Conservation (phyloP, 2,797 vertebrate species). For the Lagorchestes hirsutus region DNA sequence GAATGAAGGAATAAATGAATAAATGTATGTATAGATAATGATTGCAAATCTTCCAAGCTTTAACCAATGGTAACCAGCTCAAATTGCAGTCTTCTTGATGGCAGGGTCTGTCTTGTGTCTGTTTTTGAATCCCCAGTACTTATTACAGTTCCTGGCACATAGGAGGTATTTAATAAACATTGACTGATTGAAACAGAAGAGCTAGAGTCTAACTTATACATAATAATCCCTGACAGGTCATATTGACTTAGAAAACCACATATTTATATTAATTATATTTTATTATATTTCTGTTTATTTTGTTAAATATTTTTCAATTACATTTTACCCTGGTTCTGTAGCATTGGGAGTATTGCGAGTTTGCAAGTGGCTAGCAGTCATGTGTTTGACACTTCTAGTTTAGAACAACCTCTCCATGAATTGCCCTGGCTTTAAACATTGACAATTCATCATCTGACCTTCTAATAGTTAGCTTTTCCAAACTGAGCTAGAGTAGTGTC, state of each 20-base stretch:
- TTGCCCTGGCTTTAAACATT: not conserved
- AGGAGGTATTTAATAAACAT: not conserved
- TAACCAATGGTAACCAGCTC: not conserved
- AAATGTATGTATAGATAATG: not conserved
- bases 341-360: not conserved
- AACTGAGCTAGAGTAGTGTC: not conserved
- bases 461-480: not conserved
- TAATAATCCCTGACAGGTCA: not conserved
- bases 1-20: not conserved
- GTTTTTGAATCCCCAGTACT: not conserved
- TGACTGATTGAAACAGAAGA: not conserved
- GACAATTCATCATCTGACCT: not conserved
- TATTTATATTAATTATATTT: not conserved
- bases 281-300: not conserved
- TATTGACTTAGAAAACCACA: not conserved
- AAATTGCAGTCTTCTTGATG: not conserved
- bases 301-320: not conserved
- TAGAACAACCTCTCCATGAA: not conserved
- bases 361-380: not conserved
- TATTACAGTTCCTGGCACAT: not conserved
- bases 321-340: not conserved
- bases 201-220: not conserved
- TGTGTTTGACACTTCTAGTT: not conserved
- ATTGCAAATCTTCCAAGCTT: not conserved
- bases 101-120: not conserved